Evolutionary conservation across 2,797 vertebrate species (phyloP), one percentile per base, ranked within the genome.

Genomic region (Cetoscarus ocellatus): DNA sequence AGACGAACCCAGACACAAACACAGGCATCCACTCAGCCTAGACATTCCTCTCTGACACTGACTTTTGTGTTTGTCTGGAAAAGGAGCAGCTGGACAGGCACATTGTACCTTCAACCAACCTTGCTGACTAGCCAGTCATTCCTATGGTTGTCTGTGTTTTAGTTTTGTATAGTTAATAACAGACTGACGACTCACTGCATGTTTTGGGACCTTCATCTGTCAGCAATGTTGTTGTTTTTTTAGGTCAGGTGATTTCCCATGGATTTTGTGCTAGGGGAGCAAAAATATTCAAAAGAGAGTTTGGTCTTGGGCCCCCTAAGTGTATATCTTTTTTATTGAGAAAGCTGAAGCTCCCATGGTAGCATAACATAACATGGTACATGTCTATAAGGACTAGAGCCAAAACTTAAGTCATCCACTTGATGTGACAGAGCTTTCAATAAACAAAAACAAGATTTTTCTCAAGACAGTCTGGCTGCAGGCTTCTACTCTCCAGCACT

Each of bases 31-130:
- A 63, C 53, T 77, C 74, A 59, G 51, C 48, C 69, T 75, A 86
- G 84, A 92, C 89, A 92, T 93, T 92, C 87, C 84, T 61, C 68
- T 76, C 63, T 83, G 81, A 84, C 83, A 72, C 59, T 84, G 62
- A 90, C 82, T 82, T 87, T 87, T 75, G 73, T 88, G 83, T 87
- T 81, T 71, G 84, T 84, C 83, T 88, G 79, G 82, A 90, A 72
- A 73, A 10, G 57, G n/a, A 83, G 64, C 84, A 90, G 88, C 89
- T 91, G 86, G 85, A 85, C 76, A 19, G 82, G 80, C 77, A 49
- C 75, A 60, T 19, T 82, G 88, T 86, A 73, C 62, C 80, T 87
- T 76, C 12, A 85, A 70, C 72, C 70, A 65, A 53, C 62, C 56
- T 55, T 15, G 40, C 53, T 77, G 70, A 80, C 81, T 80, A 10